Evolutionary conservation across 2,888 invertebrate genomes (phyloP).

Genomic region (Melanophora roralis): DNA sequence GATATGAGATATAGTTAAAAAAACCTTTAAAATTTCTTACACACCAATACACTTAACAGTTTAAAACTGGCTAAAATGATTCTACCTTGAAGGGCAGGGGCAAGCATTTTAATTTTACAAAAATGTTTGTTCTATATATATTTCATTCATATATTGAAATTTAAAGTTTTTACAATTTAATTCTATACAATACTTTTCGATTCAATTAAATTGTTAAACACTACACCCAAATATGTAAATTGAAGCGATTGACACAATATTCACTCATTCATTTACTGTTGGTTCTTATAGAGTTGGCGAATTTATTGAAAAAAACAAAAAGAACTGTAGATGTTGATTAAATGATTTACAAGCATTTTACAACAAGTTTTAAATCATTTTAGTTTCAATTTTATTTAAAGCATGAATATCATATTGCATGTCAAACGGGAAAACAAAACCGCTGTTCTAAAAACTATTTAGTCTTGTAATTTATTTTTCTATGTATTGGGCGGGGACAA

Average conservation of each 20-base stretch:
- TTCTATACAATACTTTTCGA: slow-evolving; percentile 3
- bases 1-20: too few relatives aligned
- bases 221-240: slow-evolving; percentile 56
- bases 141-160: slow-evolving; percentile 32
- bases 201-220: slow-evolving; percentile 41
- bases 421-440: slow-evolving; percentile 20
- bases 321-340: slow-evolving; percentile 60
- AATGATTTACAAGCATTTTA: slow-evolving; percentile 59
- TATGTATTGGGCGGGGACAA: not conserved
- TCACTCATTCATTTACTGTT: slow-evolving; percentile 4
- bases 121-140: not conserved
- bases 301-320: not conserved
- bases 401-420: slow-evolving; percentile 47
- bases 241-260: slow-evolving; percentile 24
- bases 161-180: not conserved
- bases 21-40: too few relatives aligned
- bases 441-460: not conserved
- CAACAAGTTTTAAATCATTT: slow-evolving; percentile 57
- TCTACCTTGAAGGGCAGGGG: slow-evolving; percentile 1
- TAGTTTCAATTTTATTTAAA: slow-evolving; percentile 18
- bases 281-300: not conserved
- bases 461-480: slow-evolving; percentile 21
- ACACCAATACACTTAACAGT: too few relatives aligned
- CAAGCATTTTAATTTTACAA: not conserved
- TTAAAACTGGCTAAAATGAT: too few relatives aligned